Percentiles rank a stretch among this genome's conserved stretches.
Evolutionary conservation across 2,113 vertebrate genomes (phyloP).

Genomic region (Chlamydotis undulata): DNA sequence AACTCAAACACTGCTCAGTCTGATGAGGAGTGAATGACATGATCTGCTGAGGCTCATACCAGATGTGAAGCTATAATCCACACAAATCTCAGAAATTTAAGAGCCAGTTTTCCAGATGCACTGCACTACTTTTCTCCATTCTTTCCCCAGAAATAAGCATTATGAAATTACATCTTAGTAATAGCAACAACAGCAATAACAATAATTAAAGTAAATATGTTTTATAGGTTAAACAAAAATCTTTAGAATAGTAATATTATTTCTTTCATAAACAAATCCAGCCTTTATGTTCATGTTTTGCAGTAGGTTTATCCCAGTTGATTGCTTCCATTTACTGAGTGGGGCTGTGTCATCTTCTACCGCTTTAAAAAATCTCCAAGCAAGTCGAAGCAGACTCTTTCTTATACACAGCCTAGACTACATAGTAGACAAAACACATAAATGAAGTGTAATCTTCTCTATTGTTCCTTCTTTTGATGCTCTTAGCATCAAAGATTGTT

Average conservation of each 20-base stretch:
- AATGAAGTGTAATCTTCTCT: background rate
- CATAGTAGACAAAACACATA: background rate
- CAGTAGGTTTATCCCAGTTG: background rate
- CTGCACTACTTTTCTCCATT: background rate
- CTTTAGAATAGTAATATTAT: background rate
- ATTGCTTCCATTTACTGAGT: background rate
- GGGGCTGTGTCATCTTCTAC: background rate
- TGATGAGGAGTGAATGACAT: background rate
- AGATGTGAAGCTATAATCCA: background rate
- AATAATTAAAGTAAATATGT: background rate
- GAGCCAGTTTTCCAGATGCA: background rate
- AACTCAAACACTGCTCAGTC: background rate
- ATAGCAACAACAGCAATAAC: background rate
- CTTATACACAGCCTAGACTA: background rate
- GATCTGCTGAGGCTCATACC: background rate
- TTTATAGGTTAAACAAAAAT: background rate
- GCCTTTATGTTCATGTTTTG: background rate
- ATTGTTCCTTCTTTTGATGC: background rate
- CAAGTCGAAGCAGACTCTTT: background rate
- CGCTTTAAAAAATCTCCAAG: background rate
- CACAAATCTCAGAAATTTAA: background rate
- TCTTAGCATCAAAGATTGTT: background rate
- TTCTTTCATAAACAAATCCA: background rate
- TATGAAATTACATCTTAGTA: background rate
- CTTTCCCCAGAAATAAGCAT: background rate